Evolutionary conservation across 2,113 vertebrate species (phyloP).

Genomic region (Protobothrops mucrosquamatus): DNA sequence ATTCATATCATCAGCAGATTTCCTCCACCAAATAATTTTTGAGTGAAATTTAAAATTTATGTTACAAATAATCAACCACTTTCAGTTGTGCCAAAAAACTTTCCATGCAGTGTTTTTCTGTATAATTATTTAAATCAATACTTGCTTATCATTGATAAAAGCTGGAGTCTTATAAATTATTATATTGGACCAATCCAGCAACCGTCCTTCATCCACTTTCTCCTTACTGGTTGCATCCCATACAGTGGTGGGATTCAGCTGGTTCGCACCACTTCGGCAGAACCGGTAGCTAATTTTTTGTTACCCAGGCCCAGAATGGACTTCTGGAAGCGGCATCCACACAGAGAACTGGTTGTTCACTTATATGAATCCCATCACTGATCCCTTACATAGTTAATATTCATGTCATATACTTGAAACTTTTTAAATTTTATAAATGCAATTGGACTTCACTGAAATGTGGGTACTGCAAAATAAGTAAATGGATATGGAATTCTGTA

Average conservation of each 20-base stretch:
- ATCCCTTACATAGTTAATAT: neutral
- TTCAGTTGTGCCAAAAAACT: neutral
- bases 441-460: neutral
- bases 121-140: neutral
- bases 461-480: neutral
- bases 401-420: neutral
- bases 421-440: neutral
- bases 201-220: neutral
- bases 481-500: neutral
- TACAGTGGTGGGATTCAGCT: neutral
- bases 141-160: neutral
- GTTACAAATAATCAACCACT: neutral
- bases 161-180: neutral
- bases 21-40: neutral
- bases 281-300: no score
- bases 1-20: neutral
- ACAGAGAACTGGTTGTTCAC: no score
- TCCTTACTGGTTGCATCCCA: neutral
- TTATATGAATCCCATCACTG: no score
- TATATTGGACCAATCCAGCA: neutral
- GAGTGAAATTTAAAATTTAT: neutral
- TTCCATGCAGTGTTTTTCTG: neutral
- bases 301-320: no score
- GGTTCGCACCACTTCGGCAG: no score
- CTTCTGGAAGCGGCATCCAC: no score